phyloP scores from a whole-genome alignment of 2,888 invertebrate species.

The Drosophila meridionalis region DNA sequence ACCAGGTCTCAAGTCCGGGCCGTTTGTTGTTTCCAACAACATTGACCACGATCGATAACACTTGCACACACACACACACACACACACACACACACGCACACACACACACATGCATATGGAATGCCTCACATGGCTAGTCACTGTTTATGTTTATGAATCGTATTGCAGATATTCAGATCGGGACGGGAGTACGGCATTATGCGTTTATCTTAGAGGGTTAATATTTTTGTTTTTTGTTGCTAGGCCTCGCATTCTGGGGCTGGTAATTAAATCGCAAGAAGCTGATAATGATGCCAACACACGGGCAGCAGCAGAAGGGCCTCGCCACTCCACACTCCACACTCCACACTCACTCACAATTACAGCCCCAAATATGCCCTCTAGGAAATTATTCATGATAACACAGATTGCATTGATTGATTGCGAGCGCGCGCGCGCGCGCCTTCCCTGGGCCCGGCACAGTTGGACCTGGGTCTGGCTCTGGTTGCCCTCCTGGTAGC shows the following conservation, averaged over 20 bases:
- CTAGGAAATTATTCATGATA: conserved; percentile 80
- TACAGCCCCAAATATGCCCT: conserved; percentile 68
- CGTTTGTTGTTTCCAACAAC: conserved; percentile 59
- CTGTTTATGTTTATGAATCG: conserved; percentile 72
- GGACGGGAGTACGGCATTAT: conserved; percentile 52
- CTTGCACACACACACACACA: conserved; percentile 35
- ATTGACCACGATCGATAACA: conserved; percentile 78
- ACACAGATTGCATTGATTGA: conserved; percentile 79
- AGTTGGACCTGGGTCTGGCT: conserved; percentile 11
- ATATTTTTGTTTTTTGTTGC: conserved; percentile 34
- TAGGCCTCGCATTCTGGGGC: conserved; percentile 47
- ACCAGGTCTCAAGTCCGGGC: conserved; percentile 58
- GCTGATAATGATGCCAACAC: conserved; percentile 65
- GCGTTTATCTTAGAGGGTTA: conserved; percentile 71
- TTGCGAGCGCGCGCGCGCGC: conserved; percentile 43
- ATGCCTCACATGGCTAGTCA: conserved; percentile 37
- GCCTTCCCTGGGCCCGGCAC: conserved; percentile 39
- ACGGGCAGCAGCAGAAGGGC: conserved; percentile 55
- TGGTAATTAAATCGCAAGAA: conserved; percentile 78
- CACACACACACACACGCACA: conserved; percentile 2
- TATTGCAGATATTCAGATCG: conserved; percentile 57
- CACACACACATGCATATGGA: conserved; percentile 1
- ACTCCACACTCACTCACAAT: conserved; percentile 40
- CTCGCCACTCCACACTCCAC: conserved; percentile 34
- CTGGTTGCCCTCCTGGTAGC: conserved; percentile 31